Evolutionary conservation across 2,113 vertebrate genomes (phyloP).

Genomic region (Chloropsis cyanopogon): DNA sequence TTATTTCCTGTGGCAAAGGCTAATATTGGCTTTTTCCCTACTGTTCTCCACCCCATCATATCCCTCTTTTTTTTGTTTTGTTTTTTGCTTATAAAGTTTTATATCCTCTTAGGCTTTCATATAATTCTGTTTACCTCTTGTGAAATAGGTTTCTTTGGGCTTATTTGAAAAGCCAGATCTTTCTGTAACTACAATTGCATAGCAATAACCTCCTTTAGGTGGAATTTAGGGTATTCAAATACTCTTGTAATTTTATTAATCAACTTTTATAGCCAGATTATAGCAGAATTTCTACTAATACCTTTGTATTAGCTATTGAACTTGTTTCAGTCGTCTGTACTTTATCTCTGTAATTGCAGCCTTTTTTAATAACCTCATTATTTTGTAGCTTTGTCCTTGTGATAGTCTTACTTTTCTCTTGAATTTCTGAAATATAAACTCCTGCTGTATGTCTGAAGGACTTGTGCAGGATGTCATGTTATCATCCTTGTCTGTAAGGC

Average conservation of each 20-base stretch:
- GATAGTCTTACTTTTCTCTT: not conserved
- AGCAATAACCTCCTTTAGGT: not conserved
- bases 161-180: not conserved
- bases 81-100: not conserved
- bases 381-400: not conserved
- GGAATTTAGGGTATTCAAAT: conserved; percentile 16
- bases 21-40: not conserved
- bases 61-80: not conserved
- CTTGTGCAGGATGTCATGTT: not conserved
- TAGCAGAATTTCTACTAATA: not conserved
- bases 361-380: not conserved
- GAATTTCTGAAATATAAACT: conserved; percentile 32
- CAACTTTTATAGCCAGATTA: not conserved
- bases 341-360: not conserved
- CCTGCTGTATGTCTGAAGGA: not conserved
- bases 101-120: not conserved
- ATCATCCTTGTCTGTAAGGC: not conserved
- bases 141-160: not conserved
- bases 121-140: conserved; percentile 4
- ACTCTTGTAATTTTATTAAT: not conserved
- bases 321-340: not conserved
- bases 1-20: not conserved
- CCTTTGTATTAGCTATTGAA: not conserved
- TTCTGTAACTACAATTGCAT: not conserved
- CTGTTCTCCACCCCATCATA: not conserved